Base-by-base conservation (phyloP, 2,888 invertebrate species). In the Metopia argyrocephala region DNA sequence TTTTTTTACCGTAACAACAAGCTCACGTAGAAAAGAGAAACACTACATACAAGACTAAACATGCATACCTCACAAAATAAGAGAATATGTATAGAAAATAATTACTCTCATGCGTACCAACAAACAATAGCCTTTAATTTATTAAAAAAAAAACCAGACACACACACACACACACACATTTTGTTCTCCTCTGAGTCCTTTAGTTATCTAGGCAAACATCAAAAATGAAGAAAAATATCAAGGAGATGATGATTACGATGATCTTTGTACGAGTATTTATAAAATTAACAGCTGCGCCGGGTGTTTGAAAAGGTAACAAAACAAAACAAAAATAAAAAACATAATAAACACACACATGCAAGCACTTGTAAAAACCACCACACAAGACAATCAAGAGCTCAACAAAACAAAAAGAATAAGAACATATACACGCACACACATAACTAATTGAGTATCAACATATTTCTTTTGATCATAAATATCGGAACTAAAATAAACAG, bases 261-360 rank as follows among this genome's bases (percentile, higher is more conserved):
- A 79, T 79, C 75, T 79, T n/a, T 64, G 25, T 65, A 65, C 50
- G n/a, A n/a, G n/a, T n/a, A 38, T 38, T 38, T 38, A 38, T 76
- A 68, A 74, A 70, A 56, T 56, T 73, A 79, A 76, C 83, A 83
- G 81, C 83, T 83, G 83, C 81, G 76, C 81, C 83, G 83, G 83
- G 76, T 83, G 83, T 83, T 79, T 48, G 46, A 45, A 57, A 65
- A 69, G 48, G 56, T n/a, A n/a, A n/a, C 79, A 50, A 64, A 78
- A 65, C 15, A 54, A 45, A 21, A 64, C 64, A 70, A 70, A 57
- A 71, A 65, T 12, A 15, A 15, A 3, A 38, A 9, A 12, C 2
- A 38, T 1, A 31, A 59, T n/a, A 57, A 3, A 38, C 15, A 50
- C 25, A 28, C 56, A 57, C 27, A 64, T 27, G 28, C n/a, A 50